Evolutionary conservation across 2,888 invertebrate species (phyloP).

Genomic region (Caenorhabditis sp.): DNA sequence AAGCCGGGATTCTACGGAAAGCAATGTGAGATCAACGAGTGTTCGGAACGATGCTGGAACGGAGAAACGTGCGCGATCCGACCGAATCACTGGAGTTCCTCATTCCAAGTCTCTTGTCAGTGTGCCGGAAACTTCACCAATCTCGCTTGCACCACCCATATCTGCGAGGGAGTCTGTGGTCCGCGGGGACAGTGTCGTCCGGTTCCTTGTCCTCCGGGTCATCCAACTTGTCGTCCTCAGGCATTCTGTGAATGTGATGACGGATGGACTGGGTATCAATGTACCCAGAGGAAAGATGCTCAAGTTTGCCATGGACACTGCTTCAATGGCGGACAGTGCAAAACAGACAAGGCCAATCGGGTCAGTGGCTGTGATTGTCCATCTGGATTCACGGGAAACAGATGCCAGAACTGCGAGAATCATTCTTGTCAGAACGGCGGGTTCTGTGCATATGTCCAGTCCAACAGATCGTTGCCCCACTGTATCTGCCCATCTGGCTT

Average conservation of each 20-base stretch:
- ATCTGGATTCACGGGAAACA: conserved; percentile 84
- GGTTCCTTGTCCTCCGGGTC: conserved; percentile 29
- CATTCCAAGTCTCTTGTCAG: conserved; percentile 31
- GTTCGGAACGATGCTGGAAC: conserved; percentile 53
- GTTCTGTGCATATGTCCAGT: conserved; percentile 21
- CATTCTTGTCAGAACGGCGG: conserved; percentile 49
- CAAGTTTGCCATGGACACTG: conserved; percentile 35
- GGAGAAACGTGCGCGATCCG: conserved; percentile 51
- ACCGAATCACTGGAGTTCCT: too few species aligned
- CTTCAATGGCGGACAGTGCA: conserved; percentile 47
- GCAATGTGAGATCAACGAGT: conserved; percentile 53
- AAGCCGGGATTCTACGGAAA: conserved; percentile 51
- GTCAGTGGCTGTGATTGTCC: conserved; percentile 32
- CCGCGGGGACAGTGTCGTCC: conserved; percentile 49
- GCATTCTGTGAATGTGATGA: conserved; percentile 53
- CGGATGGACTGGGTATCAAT: conserved; percentile 52
- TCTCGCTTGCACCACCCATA: conserved; percentile 39
- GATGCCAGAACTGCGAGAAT: conserved; percentile 85
- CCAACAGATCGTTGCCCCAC: conserved; percentile 13
- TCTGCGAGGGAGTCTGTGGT: conserved; percentile 55
- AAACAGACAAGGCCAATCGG: neutral
- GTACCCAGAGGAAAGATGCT: conserved; percentile 26
- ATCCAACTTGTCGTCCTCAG: conserved; percentile 32
- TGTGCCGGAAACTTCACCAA: conserved; percentile 48
- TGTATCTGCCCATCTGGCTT: conserved; percentile 54